These are phyloP conservation scores for Schizopygopsis pylzovi DNA, from an alignment of 2,797 vertebrate species.

Conservation along the genomic window DNA sequence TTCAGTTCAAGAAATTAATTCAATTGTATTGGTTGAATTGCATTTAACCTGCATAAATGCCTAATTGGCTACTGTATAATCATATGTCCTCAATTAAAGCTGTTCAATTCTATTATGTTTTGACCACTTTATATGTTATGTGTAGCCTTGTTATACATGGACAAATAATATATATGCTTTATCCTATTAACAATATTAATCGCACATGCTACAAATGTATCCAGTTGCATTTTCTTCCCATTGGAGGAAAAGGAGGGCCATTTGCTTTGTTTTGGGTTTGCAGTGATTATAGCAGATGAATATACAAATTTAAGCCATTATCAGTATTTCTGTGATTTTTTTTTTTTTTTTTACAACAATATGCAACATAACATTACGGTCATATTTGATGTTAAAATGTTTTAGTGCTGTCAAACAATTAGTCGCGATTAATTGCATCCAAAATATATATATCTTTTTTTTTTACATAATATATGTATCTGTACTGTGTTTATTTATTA, in stretches of 20 bases:
- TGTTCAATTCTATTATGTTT: conserved; percentile 25
- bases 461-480: no score
- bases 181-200: background rate
- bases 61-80: background rate
- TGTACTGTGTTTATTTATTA: no score
- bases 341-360: background rate
- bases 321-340: background rate
- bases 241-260: background rate
- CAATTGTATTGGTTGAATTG: background rate
- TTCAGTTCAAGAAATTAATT: background rate
- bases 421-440: no score
- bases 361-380: background rate
- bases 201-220: background rate
- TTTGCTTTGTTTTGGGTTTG: background rate
- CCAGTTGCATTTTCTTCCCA: background rate
- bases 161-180: background rate
- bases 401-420: background rate
- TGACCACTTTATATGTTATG: conserved; percentile 15
- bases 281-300: background rate
- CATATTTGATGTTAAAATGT: background rate
- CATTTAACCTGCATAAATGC: background rate
- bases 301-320: background rate
- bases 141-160: background rate
- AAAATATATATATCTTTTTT: no score
- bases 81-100: background rate